Evolutionary conservation across 2,797 vertebrate genomes (phyloP).

Genomic region (Fundulus diaphanus): DNA sequence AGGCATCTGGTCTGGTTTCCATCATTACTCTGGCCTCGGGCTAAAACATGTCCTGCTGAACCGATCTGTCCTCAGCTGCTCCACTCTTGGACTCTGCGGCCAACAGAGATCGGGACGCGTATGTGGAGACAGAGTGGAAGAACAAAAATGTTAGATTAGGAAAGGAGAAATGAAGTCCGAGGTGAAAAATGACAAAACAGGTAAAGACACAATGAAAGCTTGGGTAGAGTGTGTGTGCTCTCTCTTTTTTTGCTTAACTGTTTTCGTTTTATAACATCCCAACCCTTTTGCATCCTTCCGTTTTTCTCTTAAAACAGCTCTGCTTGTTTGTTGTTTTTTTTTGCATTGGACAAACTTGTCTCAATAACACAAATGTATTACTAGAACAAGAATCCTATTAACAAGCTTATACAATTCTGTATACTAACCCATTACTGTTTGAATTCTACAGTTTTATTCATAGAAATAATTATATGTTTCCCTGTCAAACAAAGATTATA

Average conservation of each 20-base stretch:
- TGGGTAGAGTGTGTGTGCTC: neutral
- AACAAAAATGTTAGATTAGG: neutral
- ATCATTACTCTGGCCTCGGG: slow-evolving; percentile 67
- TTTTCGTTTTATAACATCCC: neutral
- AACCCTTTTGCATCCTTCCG: neutral
- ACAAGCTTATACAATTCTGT: neutral
- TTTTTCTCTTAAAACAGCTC: neutral
- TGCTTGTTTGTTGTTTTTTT: neutral
- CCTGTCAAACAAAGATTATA: no score
- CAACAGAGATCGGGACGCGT: slow-evolving; percentile 39
- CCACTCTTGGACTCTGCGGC: slow-evolving; percentile 42
- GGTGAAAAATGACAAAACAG: neutral
- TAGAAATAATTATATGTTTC: no score
- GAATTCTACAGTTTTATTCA: no score
- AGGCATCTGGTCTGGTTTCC: slow-evolving; percentile 66
- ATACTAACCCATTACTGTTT: no score
- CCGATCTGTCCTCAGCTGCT: slow-evolving; percentile 65
- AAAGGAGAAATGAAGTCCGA: neutral
- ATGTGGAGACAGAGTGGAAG: neutral
- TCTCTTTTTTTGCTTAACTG: neutral
- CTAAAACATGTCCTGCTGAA: slow-evolving; percentile 68
- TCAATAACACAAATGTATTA: neutral
- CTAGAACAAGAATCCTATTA: neutral
- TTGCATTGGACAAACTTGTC: neutral
- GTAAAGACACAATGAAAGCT: slow-evolving; percentile 4